Conservation (phyloP, 2,888 invertebrate species). For the Brachylomia viminalis region DNA sequence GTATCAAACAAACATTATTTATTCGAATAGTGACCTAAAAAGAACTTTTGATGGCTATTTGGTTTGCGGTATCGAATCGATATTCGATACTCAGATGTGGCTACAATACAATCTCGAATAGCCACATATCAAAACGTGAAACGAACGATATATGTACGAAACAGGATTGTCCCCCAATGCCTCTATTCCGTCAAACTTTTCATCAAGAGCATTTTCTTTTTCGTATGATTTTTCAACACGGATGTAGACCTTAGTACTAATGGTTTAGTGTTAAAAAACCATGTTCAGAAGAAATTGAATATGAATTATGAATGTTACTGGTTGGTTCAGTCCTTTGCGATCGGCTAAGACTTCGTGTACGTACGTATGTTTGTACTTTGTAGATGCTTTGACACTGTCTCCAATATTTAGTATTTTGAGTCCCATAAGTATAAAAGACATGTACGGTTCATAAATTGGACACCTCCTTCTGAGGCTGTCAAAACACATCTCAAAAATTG, state of each 20-base stretch:
- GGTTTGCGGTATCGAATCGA: conserved; percentile 46
- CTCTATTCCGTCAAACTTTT: neutral
- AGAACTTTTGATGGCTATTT: conserved; percentile 36
- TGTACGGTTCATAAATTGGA: neutral
- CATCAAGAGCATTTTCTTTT: neutral
- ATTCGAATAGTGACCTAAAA: conserved; percentile 53
- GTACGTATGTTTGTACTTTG: too few relatives aligned
- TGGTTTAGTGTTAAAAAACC: neutral
- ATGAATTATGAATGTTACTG: too few relatives aligned
- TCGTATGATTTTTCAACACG: neutral
- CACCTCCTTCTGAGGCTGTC: neutral
- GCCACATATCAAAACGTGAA: conserved; percentile 25
- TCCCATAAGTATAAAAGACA: neutral
- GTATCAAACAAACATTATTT: conserved; percentile 52
- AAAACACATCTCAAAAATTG: neutral
- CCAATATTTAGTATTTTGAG: neutral
- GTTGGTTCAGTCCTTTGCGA: neutral
- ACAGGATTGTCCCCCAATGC: neutral
- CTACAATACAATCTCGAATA: conserved; percentile 35
- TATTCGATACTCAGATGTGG: conserved; percentile 56
- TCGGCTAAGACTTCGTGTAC: neutral
- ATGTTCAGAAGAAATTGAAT: neutral
- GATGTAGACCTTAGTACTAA: neutral
- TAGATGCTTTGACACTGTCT: too few relatives aligned
- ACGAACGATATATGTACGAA: conserved; percentile 16